These are phyloP conservation scores for Oriolus oriolus DNA, from an alignment of 2,113 vertebrate species.

Conservation along the genomic window DNA sequence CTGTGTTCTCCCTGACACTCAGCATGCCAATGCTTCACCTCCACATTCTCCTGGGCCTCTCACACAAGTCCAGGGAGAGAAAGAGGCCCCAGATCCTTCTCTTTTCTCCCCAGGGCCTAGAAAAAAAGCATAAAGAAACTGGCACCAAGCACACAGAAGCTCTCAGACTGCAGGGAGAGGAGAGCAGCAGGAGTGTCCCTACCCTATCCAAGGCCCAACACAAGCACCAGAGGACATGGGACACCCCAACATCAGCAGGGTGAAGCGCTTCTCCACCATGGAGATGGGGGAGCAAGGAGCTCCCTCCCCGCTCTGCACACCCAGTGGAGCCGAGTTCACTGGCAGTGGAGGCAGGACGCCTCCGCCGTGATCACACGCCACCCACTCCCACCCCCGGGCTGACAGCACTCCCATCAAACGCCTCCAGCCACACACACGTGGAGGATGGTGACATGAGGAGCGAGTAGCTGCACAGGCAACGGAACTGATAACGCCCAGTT, in stretches of 20 bases:
- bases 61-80: neutral
- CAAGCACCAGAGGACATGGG: neutral
- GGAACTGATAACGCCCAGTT: constrained; percentile 58
- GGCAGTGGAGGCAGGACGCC: constrained; percentile 44
- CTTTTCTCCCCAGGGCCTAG: neutral
- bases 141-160: neutral
- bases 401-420: constrained; percentile 67
- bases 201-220: neutral
- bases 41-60: neutral
- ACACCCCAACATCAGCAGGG: neutral
- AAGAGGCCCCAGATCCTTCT: neutral
- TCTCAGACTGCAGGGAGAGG: neutral
- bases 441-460: constrained; percentile 59
- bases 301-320: neutral
- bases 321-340: neutral
- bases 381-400: constrained; percentile 57
- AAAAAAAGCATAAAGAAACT: neutral
- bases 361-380: neutral
- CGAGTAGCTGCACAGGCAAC: constrained; percentile 56
- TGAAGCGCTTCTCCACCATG: rapidly evolving
- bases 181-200: neutral
- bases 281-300: neutral
- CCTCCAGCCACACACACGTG: constrained; percentile 63
- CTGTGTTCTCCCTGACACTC: neutral
- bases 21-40: neutral